These are phyloP conservation scores for Cephus nigrinus DNA, from an alignment of 2,888 invertebrate genomes.

Conservation along the genomic window DNA sequence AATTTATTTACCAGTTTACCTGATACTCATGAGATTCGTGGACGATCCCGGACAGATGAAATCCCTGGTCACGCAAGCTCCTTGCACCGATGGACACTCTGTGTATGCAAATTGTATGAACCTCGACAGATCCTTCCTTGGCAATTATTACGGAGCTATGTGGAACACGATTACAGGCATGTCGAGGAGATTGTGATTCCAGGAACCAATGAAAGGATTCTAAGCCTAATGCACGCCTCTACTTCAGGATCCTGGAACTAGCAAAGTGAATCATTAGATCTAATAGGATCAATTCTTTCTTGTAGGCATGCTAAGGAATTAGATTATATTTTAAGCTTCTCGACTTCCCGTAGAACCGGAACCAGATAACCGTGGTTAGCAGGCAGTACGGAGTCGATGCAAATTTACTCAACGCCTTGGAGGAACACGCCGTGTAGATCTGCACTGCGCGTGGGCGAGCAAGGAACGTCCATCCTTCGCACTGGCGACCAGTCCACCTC, in stretches of 20 bases:
- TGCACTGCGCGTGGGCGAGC: slow-evolving; percentile 49
- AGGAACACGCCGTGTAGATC: slow-evolving; percentile 29
- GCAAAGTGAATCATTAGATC: not conserved
- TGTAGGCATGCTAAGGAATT: not conserved
- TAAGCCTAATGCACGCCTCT: not conserved
- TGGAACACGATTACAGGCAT: slow-evolving; percentile 31
- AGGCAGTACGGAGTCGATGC: slow-evolving; percentile 46
- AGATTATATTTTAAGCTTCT: not conserved
- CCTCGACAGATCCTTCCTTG: slow-evolving; percentile 2
- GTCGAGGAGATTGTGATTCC: slow-evolving; percentile 34
- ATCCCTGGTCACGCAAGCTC: not conserved
- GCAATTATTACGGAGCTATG: slow-evolving; percentile 30
- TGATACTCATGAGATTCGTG: not conserved
- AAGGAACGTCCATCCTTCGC: slow-evolving; percentile 47
- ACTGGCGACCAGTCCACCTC: slow-evolving; percentile 38
- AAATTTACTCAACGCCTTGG: slow-evolving; percentile 47
- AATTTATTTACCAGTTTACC: not conserved
- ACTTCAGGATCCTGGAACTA: not conserved
- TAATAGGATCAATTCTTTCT: not conserved
- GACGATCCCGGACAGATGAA: not conserved
- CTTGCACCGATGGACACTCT: not conserved
- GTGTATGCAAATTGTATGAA: not conserved
- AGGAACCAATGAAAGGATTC: slow-evolving; percentile 26
- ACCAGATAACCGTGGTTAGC: slow-evolving; percentile 27
- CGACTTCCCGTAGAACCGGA: not conserved